Evolutionary conservation across 2,113 vertebrate genomes (phyloP), one percentile per base, ranked within the genome.

Genomic region (Hylia prasina): DNA sequence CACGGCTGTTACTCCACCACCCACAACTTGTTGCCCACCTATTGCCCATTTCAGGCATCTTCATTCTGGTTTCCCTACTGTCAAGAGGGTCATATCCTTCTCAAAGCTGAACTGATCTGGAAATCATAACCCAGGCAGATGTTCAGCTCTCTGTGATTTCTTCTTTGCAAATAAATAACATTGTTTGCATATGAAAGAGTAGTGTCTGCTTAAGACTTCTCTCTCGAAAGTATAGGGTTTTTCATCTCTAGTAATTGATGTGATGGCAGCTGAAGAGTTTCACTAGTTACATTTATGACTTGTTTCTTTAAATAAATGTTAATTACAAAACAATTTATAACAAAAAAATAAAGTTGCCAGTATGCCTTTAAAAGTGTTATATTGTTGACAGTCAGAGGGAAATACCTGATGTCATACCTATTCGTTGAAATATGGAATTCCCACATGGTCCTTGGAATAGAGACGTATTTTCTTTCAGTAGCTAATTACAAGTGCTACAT

Each of bases 161-260:
- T 90, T 78, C 30, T 84, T 56, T 86, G 61, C 23, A 57, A 89
- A 51, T 63, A 80, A 89, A 73, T 83, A 54, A 33, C 15, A 9
- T n/a, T 45, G 64, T 89, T 80, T 88, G 44, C 42, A 25, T 87
- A 70, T 70, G 78, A 89, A 95, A 89, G 24, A n/a, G 13, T 65
- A 33, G 21, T 66, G 39, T 39, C 50, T 94, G 58, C 45, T 20
- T 33, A 78, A 84, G 50, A 70, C 64, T 73, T 44, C 45, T 66
- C 37, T 83, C n/a, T 11, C 2, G 4, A 20, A 81, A 73, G 31
- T 18, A 24, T 3, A 7, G 10, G 2, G 1, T 8, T 93, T 69
- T 83, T 91, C 20, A 35, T 53, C 42, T 40, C 37, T 27, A 78
- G 84, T n/a, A 57, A 9, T 25, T 72, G 35, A 70, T 54, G 35